Evolutionary conservation across 2,113 vertebrate species (phyloP), one percentile per base, ranked within the genome.

Genomic region (Syrrhaptes paradoxus): DNA sequence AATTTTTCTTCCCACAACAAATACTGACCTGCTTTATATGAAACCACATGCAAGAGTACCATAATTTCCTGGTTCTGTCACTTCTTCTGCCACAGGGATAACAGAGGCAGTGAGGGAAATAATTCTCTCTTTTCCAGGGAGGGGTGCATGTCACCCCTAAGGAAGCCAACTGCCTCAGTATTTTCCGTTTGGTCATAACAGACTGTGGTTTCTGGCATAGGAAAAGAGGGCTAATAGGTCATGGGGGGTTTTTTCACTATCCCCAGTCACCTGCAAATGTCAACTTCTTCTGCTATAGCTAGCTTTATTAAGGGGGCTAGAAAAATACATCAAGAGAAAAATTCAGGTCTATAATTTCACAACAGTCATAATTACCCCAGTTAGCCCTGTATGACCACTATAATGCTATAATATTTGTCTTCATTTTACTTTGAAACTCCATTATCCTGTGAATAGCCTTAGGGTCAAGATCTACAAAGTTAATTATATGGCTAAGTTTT

Each of bases 61-160:
- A 32, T 48, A 1, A 16, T 55, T 73, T 83, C 16, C 36, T 9
- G 17, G 17, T 17, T 17, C 46, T 16, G 13, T 13, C 43, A 61
- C 6, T 71, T 63, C 46, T 84, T 32, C 82, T 54, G 61, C 22
- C 43, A n/a, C 25, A 0, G 0, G 8, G 25, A 29, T 11, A 90
- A 49, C 17, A 72, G 16, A 16, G 4, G 6, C 17, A 62, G 19
- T 6, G 9, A 52, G 51, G 43, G 18, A 91, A 55, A 41, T 17
- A 77, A 10, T 26, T 58, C n/a, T 57, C 17, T 11, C 5, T 52
- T 43, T 49, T 77, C 51, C 36, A 71, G 43, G 22, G 36, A 92
- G 45, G 9, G 19, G 6, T 34, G 32, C 12, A 28, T 0, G 1
- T 14, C n/a, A 26, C 1, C 4, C 5, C 22, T 32, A n/a, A 43